Conservation (phyloP, 2,888 invertebrate species). For the Autographa gamma region DNA sequence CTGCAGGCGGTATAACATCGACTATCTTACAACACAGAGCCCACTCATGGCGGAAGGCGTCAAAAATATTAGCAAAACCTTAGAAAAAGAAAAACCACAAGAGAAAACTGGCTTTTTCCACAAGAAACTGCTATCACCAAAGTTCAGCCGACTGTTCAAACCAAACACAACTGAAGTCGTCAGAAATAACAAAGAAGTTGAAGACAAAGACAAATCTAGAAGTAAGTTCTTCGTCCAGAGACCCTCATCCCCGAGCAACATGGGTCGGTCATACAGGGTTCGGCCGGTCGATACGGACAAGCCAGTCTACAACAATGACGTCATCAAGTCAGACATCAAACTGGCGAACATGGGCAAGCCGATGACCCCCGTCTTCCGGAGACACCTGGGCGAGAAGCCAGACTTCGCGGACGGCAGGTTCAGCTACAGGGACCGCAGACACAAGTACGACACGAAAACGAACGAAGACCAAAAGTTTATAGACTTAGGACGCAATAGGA, state of each 20-base stretch:
- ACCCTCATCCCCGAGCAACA: slow-evolving; percentile 73
- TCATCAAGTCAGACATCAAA: slow-evolving; percentile 80
- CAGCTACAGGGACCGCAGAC: slow-evolving; percentile 78
- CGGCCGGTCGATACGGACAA: slow-evolving; percentile 66
- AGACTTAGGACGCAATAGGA: slow-evolving; percentile 73
- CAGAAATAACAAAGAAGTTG: slow-evolving; percentile 65
- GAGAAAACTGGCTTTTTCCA: slow-evolving; percentile 80
- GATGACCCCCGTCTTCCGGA: slow-evolving; percentile 84
- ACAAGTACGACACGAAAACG: slow-evolving; percentile 62
- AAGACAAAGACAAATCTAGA: slow-evolving; percentile 75
- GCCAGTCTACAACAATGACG: slow-evolving; percentile 62
- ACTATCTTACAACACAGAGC: slow-evolving; percentile 68
- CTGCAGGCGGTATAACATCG: slow-evolving; percentile 73
- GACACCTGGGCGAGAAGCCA: slow-evolving; percentile 73
- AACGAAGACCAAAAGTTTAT: slow-evolving; percentile 69
- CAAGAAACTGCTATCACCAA: slow-evolving; percentile 82
- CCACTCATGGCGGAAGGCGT: slow-evolving; percentile 70
- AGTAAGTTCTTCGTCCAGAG: slow-evolving; percentile 84
- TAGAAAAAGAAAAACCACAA: slow-evolving; percentile 63
- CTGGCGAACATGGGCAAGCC: slow-evolving; percentile 83
- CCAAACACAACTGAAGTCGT: slow-evolving; percentile 73
- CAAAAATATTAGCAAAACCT: slow-evolving; percentile 70
- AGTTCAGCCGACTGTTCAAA: slow-evolving; percentile 81
- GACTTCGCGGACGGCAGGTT: slow-evolving; percentile 80
- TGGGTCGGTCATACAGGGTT: slow-evolving; percentile 72